phyloP scores from a whole-genome alignment of 2,797 vertebrate genomes.

The Sebastolobus altivelis region DNA sequence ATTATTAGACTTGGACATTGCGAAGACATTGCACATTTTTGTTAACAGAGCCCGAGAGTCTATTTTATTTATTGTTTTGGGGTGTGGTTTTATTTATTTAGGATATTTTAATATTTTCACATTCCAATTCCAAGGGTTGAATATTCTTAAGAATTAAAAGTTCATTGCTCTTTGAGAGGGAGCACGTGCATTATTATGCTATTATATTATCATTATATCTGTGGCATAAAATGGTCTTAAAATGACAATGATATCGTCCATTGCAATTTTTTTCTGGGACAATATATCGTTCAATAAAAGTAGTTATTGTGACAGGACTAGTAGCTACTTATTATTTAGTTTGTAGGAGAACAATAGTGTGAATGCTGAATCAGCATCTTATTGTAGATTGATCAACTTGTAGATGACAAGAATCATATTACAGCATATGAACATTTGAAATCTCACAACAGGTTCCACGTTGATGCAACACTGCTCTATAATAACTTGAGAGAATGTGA shows the following conservation, averaged over 20 bases:
- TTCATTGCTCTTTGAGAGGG: background rate
- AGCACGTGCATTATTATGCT: background rate
- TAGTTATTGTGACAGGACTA: background rate
- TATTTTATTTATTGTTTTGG: background rate
- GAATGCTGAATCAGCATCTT: no score
- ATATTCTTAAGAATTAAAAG: background rate
- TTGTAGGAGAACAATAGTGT: no score
- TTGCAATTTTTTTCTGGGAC: background rate
- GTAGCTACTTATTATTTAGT: no score
- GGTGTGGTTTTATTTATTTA: background rate
- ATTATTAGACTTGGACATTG: background rate
- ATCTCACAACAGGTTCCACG: background rate
- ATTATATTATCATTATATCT: background rate
- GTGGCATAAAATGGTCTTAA: slow-evolving; percentile 1
- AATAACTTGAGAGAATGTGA: background rate
- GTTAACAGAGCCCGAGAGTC: background rate
- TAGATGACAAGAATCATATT: background rate
- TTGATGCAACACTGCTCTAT: background rate
- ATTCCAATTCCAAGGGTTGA: background rate
- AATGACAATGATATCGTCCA: background rate
- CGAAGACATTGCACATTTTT: background rate
- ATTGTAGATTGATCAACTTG: background rate
- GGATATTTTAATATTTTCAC: background rate
- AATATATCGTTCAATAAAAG: background rate
- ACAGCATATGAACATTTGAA: background rate